Percentiles rank a stretch among this genome's conserved stretches.
phyloP scores from a whole-genome alignment of 1,140 invertebrate species.

The Centruroides vittatus region DNA sequence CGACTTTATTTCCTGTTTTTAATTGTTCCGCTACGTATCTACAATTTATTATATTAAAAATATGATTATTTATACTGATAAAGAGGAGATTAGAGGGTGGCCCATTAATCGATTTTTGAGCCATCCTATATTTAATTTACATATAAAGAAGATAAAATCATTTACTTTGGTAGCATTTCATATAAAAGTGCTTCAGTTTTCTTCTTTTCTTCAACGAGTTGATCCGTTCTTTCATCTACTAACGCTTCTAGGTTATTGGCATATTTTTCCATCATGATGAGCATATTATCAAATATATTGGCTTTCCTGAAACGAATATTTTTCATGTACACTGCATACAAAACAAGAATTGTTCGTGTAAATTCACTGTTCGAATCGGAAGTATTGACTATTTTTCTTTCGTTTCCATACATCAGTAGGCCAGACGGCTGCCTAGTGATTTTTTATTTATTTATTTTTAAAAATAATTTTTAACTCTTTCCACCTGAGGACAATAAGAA shows the following conservation, averaged over 20 bases:
- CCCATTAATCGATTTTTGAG: no score
- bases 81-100: neutral
- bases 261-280: conserved; percentile 89
- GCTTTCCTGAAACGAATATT: conserved; percentile 43
- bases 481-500: no score
- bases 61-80: neutral
- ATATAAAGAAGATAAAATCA: neutral
- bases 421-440: no score
- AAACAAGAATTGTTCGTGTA: no score
- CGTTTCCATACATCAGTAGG: no score
- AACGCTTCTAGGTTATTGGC: conserved; percentile 89
- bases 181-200: conserved; percentile 86
- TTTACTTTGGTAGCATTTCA: conserved; percentile 76
- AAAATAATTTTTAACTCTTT: no score
- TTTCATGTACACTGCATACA: no score
- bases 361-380: no score
- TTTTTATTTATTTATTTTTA: no score
- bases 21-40: conserved; percentile 31
- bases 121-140: no score
- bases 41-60: neutral
- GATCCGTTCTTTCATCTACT: conserved; percentile 71
- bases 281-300: conserved; percentile 92
- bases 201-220: conserved; percentile 79
- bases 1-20: conserved; percentile 73
- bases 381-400: no score